Percentiles rank a stretch among this genome's conserved stretches.
Evolutionary conservation across 2,113 vertebrate species (phyloP).

Genomic region (Brachypodius melanocephalos): DNA sequence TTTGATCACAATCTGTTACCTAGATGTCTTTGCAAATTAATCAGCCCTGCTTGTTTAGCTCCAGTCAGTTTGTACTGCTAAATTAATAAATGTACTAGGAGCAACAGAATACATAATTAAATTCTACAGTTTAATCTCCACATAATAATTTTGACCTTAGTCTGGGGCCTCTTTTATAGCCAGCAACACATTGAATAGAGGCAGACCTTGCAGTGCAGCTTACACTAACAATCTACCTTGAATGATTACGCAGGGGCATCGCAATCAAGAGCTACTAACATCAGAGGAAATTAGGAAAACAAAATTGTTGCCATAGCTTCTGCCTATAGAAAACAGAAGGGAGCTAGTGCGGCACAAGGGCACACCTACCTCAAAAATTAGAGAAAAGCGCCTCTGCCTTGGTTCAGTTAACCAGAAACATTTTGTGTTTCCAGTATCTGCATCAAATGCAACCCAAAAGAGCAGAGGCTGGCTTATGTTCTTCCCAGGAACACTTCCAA

Average conservation of each 20-base stretch:
- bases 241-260: not conserved
- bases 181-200: constrained; percentile 53
- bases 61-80: constrained; percentile 78
- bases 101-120: constrained; percentile 94
- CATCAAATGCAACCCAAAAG: not conserved
- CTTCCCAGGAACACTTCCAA: not conserved
- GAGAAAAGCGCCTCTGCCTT: not conserved
- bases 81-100: constrained; percentile 90
- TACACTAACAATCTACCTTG: constrained; percentile 41
- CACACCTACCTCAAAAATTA: not conserved
- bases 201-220: constrained; percentile 23
- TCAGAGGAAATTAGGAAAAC: constrained; percentile 34
- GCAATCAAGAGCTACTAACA: constrained; percentile 26
- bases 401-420: not conserved
- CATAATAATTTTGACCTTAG: constrained; percentile 84
- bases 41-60: constrained; percentile 81
- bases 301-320: not conserved
- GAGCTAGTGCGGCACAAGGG: not conserved
- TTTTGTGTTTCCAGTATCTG: not conserved
- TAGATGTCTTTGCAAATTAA: constrained; percentile 86
- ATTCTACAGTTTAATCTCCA: constrained; percentile 94
- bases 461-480: not conserved
- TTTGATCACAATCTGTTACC: constrained; percentile 87
- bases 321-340: not conserved
- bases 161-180: constrained; percentile 66